Evolutionary conservation across 2,888 invertebrate genomes (phyloP).

Genomic region (Hirudinaria manillensis): DNA sequence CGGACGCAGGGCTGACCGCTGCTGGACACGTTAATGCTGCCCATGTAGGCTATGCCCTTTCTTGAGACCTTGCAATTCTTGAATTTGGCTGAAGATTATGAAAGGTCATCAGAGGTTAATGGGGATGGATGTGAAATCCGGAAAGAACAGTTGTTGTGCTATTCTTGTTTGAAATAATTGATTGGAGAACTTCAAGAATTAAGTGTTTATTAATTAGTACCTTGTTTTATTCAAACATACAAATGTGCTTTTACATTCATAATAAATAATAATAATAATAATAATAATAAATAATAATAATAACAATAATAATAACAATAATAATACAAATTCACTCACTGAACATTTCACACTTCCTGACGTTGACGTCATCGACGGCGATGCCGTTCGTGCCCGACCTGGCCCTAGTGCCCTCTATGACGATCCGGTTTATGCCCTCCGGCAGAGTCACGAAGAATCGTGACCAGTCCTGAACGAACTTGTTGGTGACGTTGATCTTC

Average conservation of each 20-base stretch:
- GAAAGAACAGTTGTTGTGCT: too few species aligned
- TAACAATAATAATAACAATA: too few species aligned
- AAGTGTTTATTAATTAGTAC: too few species aligned
- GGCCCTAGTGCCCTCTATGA: constrained; percentile 26
- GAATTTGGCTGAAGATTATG: too few species aligned
- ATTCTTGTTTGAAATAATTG: too few species aligned
- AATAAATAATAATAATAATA: too few species aligned
- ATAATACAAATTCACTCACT: background rate
- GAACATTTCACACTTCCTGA: constrained; percentile 18
- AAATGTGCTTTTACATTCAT: too few species aligned
- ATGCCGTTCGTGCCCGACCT: constrained; percentile 22
- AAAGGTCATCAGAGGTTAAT: too few species aligned
- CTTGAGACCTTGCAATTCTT: constrained; percentile 32
- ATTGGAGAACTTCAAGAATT: too few species aligned
- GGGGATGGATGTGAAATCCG: too few species aligned
- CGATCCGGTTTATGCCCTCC: constrained; percentile 28
- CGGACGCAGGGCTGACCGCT: constrained; percentile 29
- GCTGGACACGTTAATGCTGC: constrained; percentile 22
- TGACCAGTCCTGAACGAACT: constrained; percentile 24
- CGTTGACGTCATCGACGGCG: constrained; percentile 26
- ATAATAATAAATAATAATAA: too few species aligned
- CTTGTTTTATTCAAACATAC: too few species aligned
- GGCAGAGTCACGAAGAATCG: constrained; percentile 13
- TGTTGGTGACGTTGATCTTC: background rate
- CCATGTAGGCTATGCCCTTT: constrained; percentile 32